These are phyloP conservation scores for Nomada flava DNA, from an alignment of 2,888 invertebrate genomes.

Conservation along the genomic window DNA sequence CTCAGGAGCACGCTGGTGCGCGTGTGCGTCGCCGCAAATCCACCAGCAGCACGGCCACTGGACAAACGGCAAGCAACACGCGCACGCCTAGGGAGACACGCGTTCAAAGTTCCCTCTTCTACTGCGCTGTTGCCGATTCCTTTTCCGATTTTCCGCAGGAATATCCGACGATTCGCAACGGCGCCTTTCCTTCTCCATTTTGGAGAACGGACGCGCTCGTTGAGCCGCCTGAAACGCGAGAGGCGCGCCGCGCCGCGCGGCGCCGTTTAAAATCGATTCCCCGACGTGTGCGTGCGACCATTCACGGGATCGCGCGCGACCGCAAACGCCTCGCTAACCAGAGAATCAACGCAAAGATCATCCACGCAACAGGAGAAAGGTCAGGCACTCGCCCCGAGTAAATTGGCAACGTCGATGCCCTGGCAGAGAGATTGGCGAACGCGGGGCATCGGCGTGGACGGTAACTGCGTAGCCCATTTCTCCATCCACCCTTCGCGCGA, in stretches of 20 bases:
- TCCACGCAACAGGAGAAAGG: background rate
- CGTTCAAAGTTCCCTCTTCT: constrained; percentile 20
- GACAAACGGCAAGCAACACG: constrained; percentile 38
- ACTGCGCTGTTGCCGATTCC: constrained; percentile 38
- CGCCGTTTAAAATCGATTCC: too few species aligned
- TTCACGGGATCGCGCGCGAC: background rate
- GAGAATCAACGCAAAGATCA: background rate
- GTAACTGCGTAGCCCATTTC: constrained; percentile 4
- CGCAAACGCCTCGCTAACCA: background rate
- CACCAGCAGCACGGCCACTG: constrained; percentile 45
- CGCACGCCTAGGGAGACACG: constrained; percentile 39
- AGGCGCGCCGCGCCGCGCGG: too few species aligned
- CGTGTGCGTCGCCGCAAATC: constrained; percentile 32
- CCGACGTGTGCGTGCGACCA: too few species aligned
- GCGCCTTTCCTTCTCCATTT: background rate
- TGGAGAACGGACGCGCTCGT: too few species aligned
- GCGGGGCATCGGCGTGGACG: too few species aligned
- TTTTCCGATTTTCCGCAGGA: constrained; percentile 6
- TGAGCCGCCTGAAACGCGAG: too few species aligned
- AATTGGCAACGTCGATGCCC: constrained; percentile 26
- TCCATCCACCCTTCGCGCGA: constrained; percentile 1
- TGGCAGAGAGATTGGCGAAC: background rate
- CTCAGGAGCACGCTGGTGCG: constrained; percentile 1
- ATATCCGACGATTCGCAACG: background rate
- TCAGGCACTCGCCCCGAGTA: constrained; percentile 16